Conservation (phyloP, 1,140 invertebrate genomes). For the Ridgeia piscesae region DNA sequence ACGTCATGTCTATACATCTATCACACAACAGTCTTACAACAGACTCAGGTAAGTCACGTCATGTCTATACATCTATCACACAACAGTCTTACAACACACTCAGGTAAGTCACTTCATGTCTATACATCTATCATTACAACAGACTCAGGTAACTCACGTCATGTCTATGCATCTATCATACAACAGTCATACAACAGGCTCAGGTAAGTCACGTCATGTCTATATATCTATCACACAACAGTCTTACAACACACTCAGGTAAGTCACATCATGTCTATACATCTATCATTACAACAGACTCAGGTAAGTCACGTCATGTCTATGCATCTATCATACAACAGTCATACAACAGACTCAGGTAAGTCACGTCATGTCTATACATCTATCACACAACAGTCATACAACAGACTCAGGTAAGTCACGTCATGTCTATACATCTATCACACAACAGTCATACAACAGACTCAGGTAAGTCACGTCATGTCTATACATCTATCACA, state of each 20-base stretch:
- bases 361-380: neutral
- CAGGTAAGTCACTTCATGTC: constrained; percentile 55
- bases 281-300: constrained; percentile 77
- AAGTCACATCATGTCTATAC: neutral
- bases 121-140: constrained; percentile 68
- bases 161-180: constrained; percentile 68
- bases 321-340: constrained; percentile 74
- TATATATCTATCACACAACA: constrained; percentile 74
- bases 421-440: constrained; percentile 52
- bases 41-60: constrained; percentile 65
- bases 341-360: constrained; percentile 81
- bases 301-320: constrained; percentile 54
- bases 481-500: constrained; percentile 68
- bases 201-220: constrained; percentile 54
- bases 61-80: constrained; percentile 68
- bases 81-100: constrained; percentile 82
- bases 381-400: constrained; percentile 85
- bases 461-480: constrained; percentile 65
- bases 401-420: constrained; percentile 71
- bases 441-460: constrained; percentile 86
- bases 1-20: constrained; percentile 52
- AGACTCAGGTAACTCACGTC: constrained; percentile 65
- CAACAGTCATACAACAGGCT: constrained; percentile 82
- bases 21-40: constrained; percentile 86
- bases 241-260: constrained; percentile 81